These are phyloP conservation scores for Clarias batrachus DNA, from an alignment of 2,113 vertebrate genomes.

Conservation along the genomic window DNA sequence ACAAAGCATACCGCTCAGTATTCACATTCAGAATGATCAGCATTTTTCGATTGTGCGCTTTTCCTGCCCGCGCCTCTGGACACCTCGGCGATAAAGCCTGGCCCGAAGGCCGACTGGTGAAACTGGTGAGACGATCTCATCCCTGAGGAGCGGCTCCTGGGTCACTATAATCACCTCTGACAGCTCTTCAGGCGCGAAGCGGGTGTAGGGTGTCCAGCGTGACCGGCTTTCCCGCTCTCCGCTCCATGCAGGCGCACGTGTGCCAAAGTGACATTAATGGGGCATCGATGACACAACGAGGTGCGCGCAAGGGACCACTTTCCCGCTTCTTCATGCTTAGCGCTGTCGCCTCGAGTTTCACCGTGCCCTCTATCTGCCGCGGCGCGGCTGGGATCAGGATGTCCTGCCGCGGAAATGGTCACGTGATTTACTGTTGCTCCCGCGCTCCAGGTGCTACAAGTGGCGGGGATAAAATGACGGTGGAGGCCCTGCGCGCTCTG, in stretches of 20 bases:
- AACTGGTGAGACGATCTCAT: conserved; percentile 24
- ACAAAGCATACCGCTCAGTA: not conserved
- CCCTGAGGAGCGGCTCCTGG: conserved; percentile 29
- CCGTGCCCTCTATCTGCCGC: conserved; percentile 63
- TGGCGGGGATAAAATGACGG: conserved; percentile 70
- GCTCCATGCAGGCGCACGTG: conserved; percentile 62
- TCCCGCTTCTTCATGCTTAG: conserved; percentile 76
- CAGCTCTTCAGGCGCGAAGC: conserved; percentile 75
- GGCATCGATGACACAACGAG: conserved; percentile 78
- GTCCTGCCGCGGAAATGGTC: conserved; percentile 75
- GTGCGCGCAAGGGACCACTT: conserved; percentile 74
- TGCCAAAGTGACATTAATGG: conserved; percentile 83
- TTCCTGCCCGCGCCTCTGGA: not conserved
- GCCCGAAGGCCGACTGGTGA: not conserved
- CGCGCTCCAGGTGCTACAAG: conserved; percentile 69
- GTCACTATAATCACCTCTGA: conserved; percentile 72
- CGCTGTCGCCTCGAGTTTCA: conserved; percentile 74
- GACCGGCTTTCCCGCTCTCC: conserved; percentile 76
- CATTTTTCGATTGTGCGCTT: not conserved
- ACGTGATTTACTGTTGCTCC: conserved; percentile 76
- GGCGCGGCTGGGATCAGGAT: conserved; percentile 67
- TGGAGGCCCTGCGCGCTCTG: conserved; percentile 56
- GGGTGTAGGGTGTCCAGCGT: conserved; percentile 76
- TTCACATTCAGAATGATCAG: not conserved
- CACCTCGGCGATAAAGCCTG: not conserved